Conservation (phyloP, 1,140 invertebrate genomes). For the Pissodes strobi region DNA sequence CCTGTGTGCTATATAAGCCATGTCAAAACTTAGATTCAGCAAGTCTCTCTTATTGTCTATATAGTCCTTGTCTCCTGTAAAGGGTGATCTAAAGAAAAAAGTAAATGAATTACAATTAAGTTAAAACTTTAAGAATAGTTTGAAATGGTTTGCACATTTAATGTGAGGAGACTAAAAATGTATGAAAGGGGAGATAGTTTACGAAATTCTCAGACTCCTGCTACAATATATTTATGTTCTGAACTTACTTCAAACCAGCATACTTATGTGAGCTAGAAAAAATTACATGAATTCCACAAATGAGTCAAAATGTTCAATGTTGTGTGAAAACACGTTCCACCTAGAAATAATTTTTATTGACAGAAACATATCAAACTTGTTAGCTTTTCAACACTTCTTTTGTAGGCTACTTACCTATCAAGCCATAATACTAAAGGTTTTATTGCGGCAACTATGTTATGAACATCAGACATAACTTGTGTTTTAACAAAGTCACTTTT, state of each 20-base stretch:
- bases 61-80: constrained; percentile 71
- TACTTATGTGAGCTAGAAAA: too few species aligned
- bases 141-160: neutral
- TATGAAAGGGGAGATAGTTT: too few species aligned
- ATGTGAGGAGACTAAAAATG: too few species aligned
- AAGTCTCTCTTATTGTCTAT: constrained; percentile 70
- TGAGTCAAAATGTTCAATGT: too few species aligned
- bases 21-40: constrained; percentile 78
- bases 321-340: too few species aligned
- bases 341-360: too few species aligned
- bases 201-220: too few species aligned
- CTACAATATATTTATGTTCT: too few species aligned
- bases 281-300: too few species aligned
- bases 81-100: constrained; percentile 64
- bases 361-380: too few species aligned
- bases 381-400: too few species aligned
- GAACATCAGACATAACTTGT: constrained; percentile 80
- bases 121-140: neutral
- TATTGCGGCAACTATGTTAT: constrained; percentile 78
- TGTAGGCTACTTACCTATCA: constrained; percentile 75
- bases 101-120: constrained; percentile 2
- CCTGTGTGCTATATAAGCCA: constrained; percentile 83
- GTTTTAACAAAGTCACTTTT: constrained; percentile 76
- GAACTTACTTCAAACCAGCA: too few species aligned
- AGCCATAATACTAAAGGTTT: constrained; percentile 88